Base-by-base conservation (phyloP, 2,113 vertebrate genomes). In the Archilochus colubris region DNA sequence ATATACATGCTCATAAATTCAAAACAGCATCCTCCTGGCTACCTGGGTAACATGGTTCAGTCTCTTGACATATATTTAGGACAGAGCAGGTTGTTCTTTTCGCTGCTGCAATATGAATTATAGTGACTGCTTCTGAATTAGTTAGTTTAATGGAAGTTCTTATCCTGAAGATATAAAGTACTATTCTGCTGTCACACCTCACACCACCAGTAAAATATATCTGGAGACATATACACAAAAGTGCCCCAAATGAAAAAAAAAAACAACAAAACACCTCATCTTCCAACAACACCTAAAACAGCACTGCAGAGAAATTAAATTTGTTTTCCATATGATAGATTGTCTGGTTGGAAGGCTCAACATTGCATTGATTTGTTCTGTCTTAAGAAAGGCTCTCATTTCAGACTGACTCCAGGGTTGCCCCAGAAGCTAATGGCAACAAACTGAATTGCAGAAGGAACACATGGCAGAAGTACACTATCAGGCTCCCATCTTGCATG, bases 81-180 rank as follows among this genome's bases (percentile, higher is more conserved):
- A 68, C 40, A 83, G 78, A 89, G 38, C 57, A 86, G 58, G 84
- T 46, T 96, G 64, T 53, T 4, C 7, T 84, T 94, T 93, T 81
- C 61, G 73, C 64, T 64, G 61, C 77, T 79, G 69, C 57, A 75
- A 48, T 78, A 92, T 89, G 80, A 92, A 91, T 93, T 91, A 96
- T 62, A 91, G 89, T 66, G 50, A 80, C 78, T 92, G 30, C 40
- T 93, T 55, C 66, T 85, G 93, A 97, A 95, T 95, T 92, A 95
- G 58, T 78, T 93, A 91, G 83, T 94, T 94, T 94, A 95, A 93
- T 91, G 72, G 74, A 91, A 82, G 81, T 86, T 96, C 87, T 92
- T 97, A 86, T 93, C 82, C 95, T 88, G 59, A 95, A 96, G 94
- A 94, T 67, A 93, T 91, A 59, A 94, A 94, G 92, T 57, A 79